Conservation (phyloP, 2,888 invertebrate genomes). For the Phorcus lineatus region DNA sequence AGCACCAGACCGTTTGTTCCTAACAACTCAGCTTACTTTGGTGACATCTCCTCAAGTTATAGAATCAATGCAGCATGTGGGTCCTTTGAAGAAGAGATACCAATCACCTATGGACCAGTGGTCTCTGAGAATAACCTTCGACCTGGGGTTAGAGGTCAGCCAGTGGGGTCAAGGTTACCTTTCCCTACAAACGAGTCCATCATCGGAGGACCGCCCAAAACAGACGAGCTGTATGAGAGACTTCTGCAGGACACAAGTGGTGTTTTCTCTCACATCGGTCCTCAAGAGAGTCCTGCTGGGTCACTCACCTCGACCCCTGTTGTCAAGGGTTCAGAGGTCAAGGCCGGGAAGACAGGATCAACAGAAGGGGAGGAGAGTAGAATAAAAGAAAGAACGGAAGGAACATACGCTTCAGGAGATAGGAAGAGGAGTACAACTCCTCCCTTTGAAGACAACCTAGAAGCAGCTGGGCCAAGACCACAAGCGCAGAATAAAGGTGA, state of each 20-base stretch:
- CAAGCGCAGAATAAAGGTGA: not conserved
- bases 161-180: not conserved
- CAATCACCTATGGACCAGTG: not conserved
- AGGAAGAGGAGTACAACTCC: not conserved
- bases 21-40: constrained; percentile 1
- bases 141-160: constrained; percentile 10
- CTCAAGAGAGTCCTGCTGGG: not conserved
- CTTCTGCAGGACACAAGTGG: constrained; percentile 58
- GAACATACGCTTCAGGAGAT: not conserved
- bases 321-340: not conserved
- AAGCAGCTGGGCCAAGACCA: not conserved
- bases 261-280: constrained; percentile 48
- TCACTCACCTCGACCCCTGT: not conserved
- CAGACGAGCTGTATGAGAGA: constrained; percentile 62
- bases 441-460: not conserved
- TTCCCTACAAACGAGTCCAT: constrained; percentile 4
- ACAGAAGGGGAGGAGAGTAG: not conserved
- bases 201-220: constrained; percentile 36
- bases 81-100: constrained; percentile 17
- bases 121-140: constrained; percentile 24
- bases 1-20: not conserved
- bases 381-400: not conserved
- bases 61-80: not conserved
- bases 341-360: not conserved
- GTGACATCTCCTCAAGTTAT: constrained; percentile 2